phyloP scores from a whole-genome alignment of 2,888 invertebrate species.

The Seira musarum region DNA sequence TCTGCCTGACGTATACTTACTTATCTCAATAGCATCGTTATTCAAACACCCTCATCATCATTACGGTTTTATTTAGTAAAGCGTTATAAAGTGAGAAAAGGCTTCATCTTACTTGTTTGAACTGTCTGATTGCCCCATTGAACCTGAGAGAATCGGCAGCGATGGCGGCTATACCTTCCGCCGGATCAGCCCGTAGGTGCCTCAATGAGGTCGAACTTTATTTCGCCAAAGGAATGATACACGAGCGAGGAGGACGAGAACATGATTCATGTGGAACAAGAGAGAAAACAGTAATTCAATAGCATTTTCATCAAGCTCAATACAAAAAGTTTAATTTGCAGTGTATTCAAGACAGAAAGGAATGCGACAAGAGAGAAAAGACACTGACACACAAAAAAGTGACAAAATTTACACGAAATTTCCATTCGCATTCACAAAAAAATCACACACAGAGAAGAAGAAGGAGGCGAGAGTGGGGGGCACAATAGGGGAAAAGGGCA shows the following conservation, averaged over 20 bases:
- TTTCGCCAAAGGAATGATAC: slow-evolving; percentile 42
- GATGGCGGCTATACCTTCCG: slow-evolving; percentile 93
- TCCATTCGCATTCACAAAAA: not conserved
- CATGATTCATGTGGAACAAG: slow-evolving; percentile 26
- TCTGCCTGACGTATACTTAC: no score
- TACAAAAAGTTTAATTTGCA: not conserved
- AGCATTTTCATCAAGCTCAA: not conserved
- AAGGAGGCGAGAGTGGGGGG: no score
- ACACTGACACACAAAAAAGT: not conserved
- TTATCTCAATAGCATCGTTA: no score
- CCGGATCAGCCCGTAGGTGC: slow-evolving; percentile 83
- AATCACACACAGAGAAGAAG: not conserved
- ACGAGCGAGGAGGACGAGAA: slow-evolving; percentile 31
- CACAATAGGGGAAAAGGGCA: not conserved
- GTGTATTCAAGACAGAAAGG: not conserved
- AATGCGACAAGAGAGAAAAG: not conserved
- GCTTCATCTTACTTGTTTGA: slow-evolving; percentile 86
- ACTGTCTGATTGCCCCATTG: slow-evolving; percentile 96
- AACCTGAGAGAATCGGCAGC: slow-evolving; percentile 96
- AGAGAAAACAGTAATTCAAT: slow-evolving; percentile 20
- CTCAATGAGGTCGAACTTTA: slow-evolving; percentile 84
- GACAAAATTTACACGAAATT: not conserved
- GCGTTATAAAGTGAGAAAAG: no score
- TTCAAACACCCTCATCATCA: no score
- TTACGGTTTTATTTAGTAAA: no score